Conservation (phyloP, 1,140 invertebrate species). For the Heliconius hermathena region DNA sequence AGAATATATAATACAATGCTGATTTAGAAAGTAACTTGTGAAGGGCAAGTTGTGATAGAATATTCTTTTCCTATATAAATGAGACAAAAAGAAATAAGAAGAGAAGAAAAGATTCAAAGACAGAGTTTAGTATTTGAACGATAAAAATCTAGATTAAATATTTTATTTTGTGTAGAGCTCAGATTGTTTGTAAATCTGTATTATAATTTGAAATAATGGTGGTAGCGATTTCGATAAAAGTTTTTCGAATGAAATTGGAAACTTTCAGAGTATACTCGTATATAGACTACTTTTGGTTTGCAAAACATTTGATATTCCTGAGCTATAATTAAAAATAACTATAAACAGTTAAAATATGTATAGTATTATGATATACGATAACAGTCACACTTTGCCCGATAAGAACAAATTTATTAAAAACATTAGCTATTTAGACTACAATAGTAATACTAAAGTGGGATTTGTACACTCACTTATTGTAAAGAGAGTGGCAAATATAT, state of each 20-base stretch:
- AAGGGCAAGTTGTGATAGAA: background rate
- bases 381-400: background rate
- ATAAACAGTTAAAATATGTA: too few relatives aligned
- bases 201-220: background rate
- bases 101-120: background rate
- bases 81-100: background rate
- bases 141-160: background rate
- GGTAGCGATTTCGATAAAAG: background rate
- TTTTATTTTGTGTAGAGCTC: too few relatives aligned
- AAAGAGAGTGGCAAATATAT: constrained; percentile 1
- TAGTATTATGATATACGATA: background rate
- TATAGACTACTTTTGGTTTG: background rate
- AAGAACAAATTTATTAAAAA: background rate
- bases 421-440: constrained; percentile 4
- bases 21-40: background rate
- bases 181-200: background rate
- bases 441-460: background rate
- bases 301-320: background rate
- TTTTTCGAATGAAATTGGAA: background rate
- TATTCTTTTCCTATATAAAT: background rate
- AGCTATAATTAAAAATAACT: too few relatives aligned
- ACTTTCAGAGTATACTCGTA: background rate
- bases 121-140: background rate
- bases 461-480: background rate
- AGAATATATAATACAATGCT: background rate